Conservation (phyloP, 1,140 invertebrate species). For the Dendrolimus punctatus region DNA sequence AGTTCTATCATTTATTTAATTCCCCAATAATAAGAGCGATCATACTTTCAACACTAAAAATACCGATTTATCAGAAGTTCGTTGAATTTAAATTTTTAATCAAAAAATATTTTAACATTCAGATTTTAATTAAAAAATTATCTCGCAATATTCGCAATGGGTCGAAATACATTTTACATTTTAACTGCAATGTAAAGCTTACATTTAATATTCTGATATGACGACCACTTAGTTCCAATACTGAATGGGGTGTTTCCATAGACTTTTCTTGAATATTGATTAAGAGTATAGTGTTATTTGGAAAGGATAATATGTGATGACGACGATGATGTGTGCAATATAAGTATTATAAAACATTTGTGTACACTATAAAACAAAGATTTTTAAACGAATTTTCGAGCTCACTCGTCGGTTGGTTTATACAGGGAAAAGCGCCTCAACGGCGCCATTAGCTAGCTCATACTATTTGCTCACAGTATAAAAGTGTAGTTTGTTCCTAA, state of each 20-base stretch:
- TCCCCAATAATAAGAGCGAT: slow-evolving; percentile 60
- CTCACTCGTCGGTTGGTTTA: slow-evolving; percentile 26
- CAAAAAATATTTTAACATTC: background rate
- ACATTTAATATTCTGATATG: too few relatives aligned
- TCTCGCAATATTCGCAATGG: too few relatives aligned
- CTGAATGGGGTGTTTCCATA: too few relatives aligned
- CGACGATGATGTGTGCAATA: slow-evolving; percentile 50
- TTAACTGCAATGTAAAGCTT: too few relatives aligned
- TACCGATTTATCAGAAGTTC: background rate
- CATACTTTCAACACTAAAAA: slow-evolving; percentile 45
- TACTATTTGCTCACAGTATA: slow-evolving; percentile 57
- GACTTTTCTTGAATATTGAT: too few relatives aligned
- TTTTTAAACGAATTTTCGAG: slow-evolving; percentile 64
- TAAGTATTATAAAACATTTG: slow-evolving; percentile 52
- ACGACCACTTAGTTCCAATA: too few relatives aligned
- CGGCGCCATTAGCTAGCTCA: slow-evolving; percentile 56
- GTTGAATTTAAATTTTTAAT: background rate
- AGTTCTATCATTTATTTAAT: slow-evolving; percentile 53
- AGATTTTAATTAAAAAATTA: too few relatives aligned
- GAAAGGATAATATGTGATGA: slow-evolving; percentile 16
- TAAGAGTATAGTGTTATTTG: slow-evolving; percentile 1
- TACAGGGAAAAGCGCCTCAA: slow-evolving; percentile 44
- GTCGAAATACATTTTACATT: too few relatives aligned
- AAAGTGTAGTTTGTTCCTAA: slow-evolving; percentile 55
- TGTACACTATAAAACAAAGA: slow-evolving; percentile 62